Evolutionary conservation across 2,888 invertebrate genomes (phyloP), one percentile per base, ranked within the genome.

Genomic region (Drosophila anomelani): DNA sequence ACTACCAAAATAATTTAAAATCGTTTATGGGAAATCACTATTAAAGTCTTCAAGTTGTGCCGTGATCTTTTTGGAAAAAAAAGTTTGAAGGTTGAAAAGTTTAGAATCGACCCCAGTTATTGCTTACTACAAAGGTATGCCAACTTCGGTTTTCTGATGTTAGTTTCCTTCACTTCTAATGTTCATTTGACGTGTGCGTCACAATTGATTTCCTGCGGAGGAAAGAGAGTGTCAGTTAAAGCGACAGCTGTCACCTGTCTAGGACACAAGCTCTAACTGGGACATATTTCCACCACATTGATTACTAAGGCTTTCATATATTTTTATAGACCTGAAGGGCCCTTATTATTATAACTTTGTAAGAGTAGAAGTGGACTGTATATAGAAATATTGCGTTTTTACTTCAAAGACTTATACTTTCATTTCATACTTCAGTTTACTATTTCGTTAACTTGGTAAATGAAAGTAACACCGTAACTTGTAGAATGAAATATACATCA

Each of bases 211-310:
- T 26, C 43, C 34, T 26, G 9, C 34, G 10, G 26, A 43, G 8
- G 41, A 5, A 34, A 56, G 15, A 13, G 23, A 20, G 39, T 20
- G 72, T 82, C 47, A 80, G 23, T 56, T 73, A 34, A 56, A 75
- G 49, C 71, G 84, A 79, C 88, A 84, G 67, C 82, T 81, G 84
- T 78, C 80, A 84, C 53, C 68, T 61, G 47, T 38, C 49, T 26
- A 32, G 23, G 13, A 34, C 39, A 32, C 20, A 38, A 54, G 29
- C 38, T 47, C 29, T 29, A 47, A 10, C 29, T 29, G 47, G n/a
- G 47, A 47, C 47, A 47, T n/a, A 29, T 47, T 47, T 7, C 29
- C 47, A 47, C 29, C 47, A n/a, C n/a, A 47, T n/a, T 29, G n/a
- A n/a, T 47, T 44, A 44, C 23, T 23, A 10, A 26, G 46, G 10